Evolutionary conservation across 2,113 vertebrate genomes (phyloP), one percentile per base, ranked within the genome.

Genomic region (Megalops atlanticus): DNA sequence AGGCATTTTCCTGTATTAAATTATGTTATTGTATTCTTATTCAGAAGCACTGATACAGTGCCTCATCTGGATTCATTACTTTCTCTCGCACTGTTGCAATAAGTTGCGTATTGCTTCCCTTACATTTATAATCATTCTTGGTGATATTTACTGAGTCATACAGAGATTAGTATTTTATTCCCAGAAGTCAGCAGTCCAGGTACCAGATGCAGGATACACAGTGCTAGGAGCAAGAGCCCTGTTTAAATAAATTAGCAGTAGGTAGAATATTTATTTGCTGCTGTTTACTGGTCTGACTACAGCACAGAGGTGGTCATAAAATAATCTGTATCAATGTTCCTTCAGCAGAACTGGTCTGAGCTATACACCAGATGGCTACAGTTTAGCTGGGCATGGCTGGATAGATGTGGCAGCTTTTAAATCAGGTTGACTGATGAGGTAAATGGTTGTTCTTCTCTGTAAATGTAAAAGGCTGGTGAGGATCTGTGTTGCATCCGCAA

Each of bases 161-260:
- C 58, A 78, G 84, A 80, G 77, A 88, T 91, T 87, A 88, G 80
- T 43, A 83, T 36, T 75, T 74, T 69, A 81, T 74, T 77, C 33
- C 58, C 68, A 87, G 80, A 77, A 80, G 78, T 85, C 45, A 27
- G 4, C 79, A 84, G 79, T 64, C 74, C 70, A 49, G 41, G 69
- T 85, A 82, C 79, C 89, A 92, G 88, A 88, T 88, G 87, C 85
- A 86, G 78, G 72, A 38, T 15, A 81, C 77, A 35, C 39, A 77
- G 83, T 79, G 68, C 4, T 33, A 76, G 52, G 72, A 83, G 84
- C 82, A 27, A 39, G 58, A 79, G 79, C 47, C 77, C 77, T 91
- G 87, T 86, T 86, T 90, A 91, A 93, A 92, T 89, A 93, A 92
- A 93, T 92, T 88, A 91, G 79, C 72, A 68, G 40, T 38, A 72